Base-by-base conservation (phyloP, 2,797 vertebrate genomes). In the Lycodopsis pacificus region DNA sequence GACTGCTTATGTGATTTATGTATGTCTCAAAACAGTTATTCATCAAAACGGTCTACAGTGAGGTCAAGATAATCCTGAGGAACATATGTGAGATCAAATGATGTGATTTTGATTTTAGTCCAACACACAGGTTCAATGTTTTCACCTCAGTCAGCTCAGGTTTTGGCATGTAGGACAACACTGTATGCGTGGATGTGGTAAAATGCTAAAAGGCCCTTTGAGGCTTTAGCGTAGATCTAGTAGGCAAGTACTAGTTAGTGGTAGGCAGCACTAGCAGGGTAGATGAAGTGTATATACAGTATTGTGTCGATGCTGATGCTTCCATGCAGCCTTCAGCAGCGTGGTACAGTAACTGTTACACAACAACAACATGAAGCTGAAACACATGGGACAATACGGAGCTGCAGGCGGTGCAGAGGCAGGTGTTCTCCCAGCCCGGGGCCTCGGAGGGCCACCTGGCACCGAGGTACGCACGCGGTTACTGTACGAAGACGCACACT, bases 341-440 rank as follows among this genome's bases (percentile, higher is more conserved):
- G 17, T 48, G 83, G 82, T 77, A 80, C 82, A 73, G 73, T 83
- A 82, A 90, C 84, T 86, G 83, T 89, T 85, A 87, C 86, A 86
- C 84, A 86, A 91, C 82, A 91, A 91, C 88, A 92, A 81, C 79
- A 86, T 66, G 42, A 67, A 80, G 70, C 66, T 36, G 75, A 73
- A 85, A 79, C 86, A 81, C 87, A 65, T n/a, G 89, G 88, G 88
- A 88, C 54, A 42, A 13, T n/a, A 38, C 3, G 4, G 76, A 76
- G 83, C 89, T 89, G 82, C 81, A 83, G 87, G 90, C 87, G 1
- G 27, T 76, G 73, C 77, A 76, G 68, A 79, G 86, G 86, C 93
- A 94, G 92, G 92, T 93, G 92, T 92, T 88, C 78, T 87, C 82
- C 86, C 84, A 84, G 84, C 83, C 84, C 48, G 53, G 62, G 79